Base-by-base conservation (phyloP, 2,113 vertebrate species). In the Lampris incognitus region DNA sequence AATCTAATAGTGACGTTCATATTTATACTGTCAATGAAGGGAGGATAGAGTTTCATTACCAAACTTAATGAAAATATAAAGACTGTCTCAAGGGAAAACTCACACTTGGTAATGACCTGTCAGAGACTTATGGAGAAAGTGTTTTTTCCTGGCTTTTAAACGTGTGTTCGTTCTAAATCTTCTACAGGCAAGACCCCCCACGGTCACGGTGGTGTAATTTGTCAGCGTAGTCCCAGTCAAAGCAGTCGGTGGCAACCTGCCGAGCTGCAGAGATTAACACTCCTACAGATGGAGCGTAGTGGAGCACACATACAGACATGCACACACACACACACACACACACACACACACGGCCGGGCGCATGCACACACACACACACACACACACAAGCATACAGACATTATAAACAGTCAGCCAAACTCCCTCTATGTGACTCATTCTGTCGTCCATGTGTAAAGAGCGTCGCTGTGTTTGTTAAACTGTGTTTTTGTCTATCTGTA, bases 381-480 rank as follows among this genome's bases (percentile, higher is more conserved):
- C 24, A 24, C 24, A 24, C 24, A 24, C 24, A 24, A 24, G 24
- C 24, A 24, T 24, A 24, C 72, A 71, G 66, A 82, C 46, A n/a
- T 52, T 11, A 46, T 76, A 80, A 88, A 91, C 88, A 89, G 81
- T 74, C 82, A 82, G 81, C 67, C 51, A 39, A 69, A 75, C 73
- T 85, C 37, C 0, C 52, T 56, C 40, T 49, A 38, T 74, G 50
- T 13, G n/a, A 66, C 78, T 67, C 49, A 85, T 78, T 65, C 76
- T 58, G 40, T 72, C 69, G 81, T 52, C 72, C n/a, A n/a, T 76
- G 66, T 63, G 64, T 48, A 9, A 62, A 51, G 39, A 11, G 24
- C 38, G 5, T 54, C 38, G 42, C 13, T 63, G 11, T 65, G 69
- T 73, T 42, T 69, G 63, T 36, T 58, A 54, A 69, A 46, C 50